Conservation (phyloP, 1,140 invertebrate species). For the Lepidurus couesii region DNA sequence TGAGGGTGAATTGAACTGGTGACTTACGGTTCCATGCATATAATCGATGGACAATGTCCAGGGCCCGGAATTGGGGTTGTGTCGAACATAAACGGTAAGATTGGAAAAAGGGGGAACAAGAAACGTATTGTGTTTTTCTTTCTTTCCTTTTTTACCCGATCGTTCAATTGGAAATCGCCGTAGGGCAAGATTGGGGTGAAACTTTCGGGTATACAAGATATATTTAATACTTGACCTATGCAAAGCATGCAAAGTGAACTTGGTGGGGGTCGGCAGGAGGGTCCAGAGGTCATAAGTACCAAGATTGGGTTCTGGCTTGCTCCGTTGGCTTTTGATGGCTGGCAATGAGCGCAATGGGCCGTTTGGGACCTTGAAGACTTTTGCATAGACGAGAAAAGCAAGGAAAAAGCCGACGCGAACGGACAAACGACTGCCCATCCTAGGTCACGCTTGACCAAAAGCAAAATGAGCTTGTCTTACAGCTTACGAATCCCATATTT, state of each 20-base stretch:
- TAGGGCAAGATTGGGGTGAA: slow-evolving; percentile 20
- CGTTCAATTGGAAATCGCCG: neutral
- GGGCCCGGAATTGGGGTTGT: neutral
- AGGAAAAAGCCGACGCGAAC: neutral
- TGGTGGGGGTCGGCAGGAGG: neutral
- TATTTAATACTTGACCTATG: slow-evolving; percentile 16
- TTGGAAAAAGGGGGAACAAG: neutral
- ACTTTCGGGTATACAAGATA: neutral
- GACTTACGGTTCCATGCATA: slow-evolving; percentile 18
- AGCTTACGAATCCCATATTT: neutral
- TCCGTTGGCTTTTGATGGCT: slow-evolving; percentile 14
- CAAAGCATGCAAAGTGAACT: slow-evolving; percentile 9
- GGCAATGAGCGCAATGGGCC: slow-evolving; percentile 13
- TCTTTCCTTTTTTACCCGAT: neutral
- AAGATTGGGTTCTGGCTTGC: slow-evolving; percentile 17
- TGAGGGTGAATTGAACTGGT: slow-evolving; percentile 13
- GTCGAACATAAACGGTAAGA: neutral
- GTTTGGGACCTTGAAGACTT: neutral
- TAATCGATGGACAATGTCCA: slow-evolving; percentile 3
- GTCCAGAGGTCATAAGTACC: neutral
- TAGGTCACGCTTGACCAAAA: slow-evolving; percentile 15
- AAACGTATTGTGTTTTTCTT: neutral
- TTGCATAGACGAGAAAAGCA: neutral
- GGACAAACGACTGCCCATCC: neutral
- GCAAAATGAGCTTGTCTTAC: neutral